Evolutionary conservation across 2,888 invertebrate genomes (phyloP).

Genomic region (Xestia rhomboidea): DNA sequence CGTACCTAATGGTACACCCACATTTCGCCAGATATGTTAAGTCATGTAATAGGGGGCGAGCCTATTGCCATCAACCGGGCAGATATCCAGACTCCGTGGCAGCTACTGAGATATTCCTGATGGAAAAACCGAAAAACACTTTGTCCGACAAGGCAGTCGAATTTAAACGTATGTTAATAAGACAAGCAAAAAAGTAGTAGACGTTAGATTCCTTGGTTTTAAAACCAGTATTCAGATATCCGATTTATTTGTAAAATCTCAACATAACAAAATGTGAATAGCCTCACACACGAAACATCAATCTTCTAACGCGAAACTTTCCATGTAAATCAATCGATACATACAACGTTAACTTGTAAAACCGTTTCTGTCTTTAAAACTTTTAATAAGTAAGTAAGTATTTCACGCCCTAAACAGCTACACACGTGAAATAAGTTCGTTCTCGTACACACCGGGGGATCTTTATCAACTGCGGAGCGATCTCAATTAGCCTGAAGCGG

Average conservation of each 20-base stretch:
- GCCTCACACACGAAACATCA: background rate
- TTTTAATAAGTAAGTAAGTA: conserved; percentile 21
- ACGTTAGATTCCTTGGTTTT: background rate
- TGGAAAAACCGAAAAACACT: no score
- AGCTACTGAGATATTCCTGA: no score
- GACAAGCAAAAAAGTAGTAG: background rate
- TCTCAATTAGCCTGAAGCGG: conserved; percentile 67
- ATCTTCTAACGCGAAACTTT: background rate
- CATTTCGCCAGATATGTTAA: no score
- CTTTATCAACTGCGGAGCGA: conserved; percentile 64
- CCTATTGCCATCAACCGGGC: no score
- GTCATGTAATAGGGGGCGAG: no score
- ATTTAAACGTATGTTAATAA: background rate
- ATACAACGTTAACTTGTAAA: background rate
- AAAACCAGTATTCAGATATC: background rate
- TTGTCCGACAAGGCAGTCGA: no score
- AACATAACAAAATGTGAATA: background rate
- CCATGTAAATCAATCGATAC: conserved; percentile 15
- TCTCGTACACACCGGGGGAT: conserved; percentile 48
- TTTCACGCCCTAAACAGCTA: conserved; percentile 16
- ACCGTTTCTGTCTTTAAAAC: background rate
- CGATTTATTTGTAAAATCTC: background rate
- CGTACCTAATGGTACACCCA: no score
- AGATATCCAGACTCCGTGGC: no score
- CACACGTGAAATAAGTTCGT: conserved; percentile 43